Percentiles rank a stretch among this genome's conserved stretches.
These are phyloP conservation scores for Hedya salicella DNA, from an alignment of 2,888 invertebrate genomes.

Conservation along the genomic window DNA sequence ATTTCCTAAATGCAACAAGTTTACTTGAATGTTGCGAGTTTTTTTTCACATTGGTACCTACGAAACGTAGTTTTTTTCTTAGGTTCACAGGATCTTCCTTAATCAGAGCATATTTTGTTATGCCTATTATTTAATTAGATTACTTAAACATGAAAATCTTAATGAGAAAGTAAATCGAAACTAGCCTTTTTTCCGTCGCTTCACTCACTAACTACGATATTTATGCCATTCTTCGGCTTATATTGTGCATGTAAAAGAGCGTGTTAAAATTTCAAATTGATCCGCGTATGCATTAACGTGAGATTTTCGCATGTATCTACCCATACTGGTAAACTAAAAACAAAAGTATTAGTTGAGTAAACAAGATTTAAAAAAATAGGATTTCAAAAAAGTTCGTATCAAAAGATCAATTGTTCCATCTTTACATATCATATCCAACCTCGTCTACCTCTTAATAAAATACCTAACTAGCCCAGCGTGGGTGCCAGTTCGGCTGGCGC, in stretches of 20 bases:
- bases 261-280: too few species aligned
- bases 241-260: too few species aligned
- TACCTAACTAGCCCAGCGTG: constrained; percentile 49
- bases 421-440: neutral
- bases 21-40: constrained; percentile 13
- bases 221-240: too few species aligned
- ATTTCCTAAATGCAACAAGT: constrained; percentile 58
- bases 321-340: too few species aligned
- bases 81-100: neutral
- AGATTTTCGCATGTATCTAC: too few species aligned
- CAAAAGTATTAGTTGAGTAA: too few species aligned
- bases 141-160: too few species aligned
- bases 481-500: constrained; percentile 70
- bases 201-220: too few species aligned
- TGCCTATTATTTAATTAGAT: neutral
- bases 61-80: neutral
- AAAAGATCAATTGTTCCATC: neutral
- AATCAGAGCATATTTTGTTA: neutral
- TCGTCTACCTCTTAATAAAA: neutral
- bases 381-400: neutral
- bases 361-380: too few species aligned
- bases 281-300: too few species aligned
- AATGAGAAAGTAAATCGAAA: too few species aligned
- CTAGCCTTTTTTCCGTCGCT: too few species aligned
- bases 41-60: neutral